Base-by-base conservation (phyloP, 1,140 invertebrate genomes). In the Callitettix versicolor region DNA sequence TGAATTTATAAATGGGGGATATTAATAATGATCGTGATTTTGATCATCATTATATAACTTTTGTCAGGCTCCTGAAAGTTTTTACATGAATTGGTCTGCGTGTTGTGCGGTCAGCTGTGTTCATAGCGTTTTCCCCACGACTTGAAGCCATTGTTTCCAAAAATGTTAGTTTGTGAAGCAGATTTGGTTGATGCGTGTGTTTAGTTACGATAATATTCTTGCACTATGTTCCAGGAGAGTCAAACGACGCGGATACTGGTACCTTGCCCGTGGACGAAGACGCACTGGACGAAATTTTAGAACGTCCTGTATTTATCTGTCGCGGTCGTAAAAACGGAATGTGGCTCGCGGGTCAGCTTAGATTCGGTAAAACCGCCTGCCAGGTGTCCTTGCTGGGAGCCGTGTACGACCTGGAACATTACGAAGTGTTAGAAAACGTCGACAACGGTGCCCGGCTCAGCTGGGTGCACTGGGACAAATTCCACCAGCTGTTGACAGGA, bases 401-500 rank as follows among this genome's bases (percentile, higher is more conserved):
- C 51, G 79, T 77, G 5, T 73, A 76, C 42, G 71, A 71, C 22
- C 78, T 83, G 58, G 68, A 76, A 1, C 69, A 73, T 26, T 89
- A 86, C 64, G 84, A 91, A 63, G 73, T 89, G 3, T 68, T 89
- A 12, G 77, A 86, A 62, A 90, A 89, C 67, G 76, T 83, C 48
- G 84, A 88, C 57, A 79, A 80, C 49, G 79, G 84, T n/a, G 84
- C 81, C 1, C 73, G 84, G 38, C 71, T 89, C 1, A 78, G 73
- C 50, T 91, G 87, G 87, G 71, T 76, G 6, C 64, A 71, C 9
- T 88, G 85, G 82, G 69, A 76, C 55, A n/a, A 34, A 7, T 51
- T 36, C 48, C 34, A 38, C 17, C 48, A 30, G 2, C 65, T 75
- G 1, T 78, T 79, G 0, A 71, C 73, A 18, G 86, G 86, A 3